Evolutionary conservation across 1,140 invertebrate genomes (phyloP).

Genomic region (Drosophila prosaltans): DNA sequence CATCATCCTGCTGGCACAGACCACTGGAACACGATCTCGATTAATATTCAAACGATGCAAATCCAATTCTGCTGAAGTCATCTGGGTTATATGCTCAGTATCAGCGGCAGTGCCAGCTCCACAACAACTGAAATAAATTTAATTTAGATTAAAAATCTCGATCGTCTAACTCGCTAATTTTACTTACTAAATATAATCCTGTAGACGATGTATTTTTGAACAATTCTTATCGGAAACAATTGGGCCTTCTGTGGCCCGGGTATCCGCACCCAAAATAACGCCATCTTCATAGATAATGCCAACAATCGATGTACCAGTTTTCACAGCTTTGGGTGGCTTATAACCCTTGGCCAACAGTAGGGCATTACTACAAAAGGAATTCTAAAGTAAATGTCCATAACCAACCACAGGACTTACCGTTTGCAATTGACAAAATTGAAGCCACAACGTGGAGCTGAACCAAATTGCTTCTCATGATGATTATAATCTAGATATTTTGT

Average conservation of each 20-base stretch:
- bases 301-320: conserved; percentile 99
- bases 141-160: background rate
- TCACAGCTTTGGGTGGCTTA: conserved; percentile 91
- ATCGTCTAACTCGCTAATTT: background rate
- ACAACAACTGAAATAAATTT: conserved; percentile 87
- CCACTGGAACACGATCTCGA: conserved; percentile 90
- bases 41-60: conserved; percentile 95
- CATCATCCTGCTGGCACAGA: conserved; percentile 93
- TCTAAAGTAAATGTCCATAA: background rate
- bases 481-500: background rate
- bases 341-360: conserved; percentile 90
- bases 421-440: conserved; percentile 93
- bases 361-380: conserved; percentile 89
- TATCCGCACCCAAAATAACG: conserved; percentile 98
- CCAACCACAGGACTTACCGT: conserved; percentile 85
- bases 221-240: conserved; percentile 99
- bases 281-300: conserved; percentile 97
- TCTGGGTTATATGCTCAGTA: conserved; percentile 94
- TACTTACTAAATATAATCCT: conserved; percentile 96
- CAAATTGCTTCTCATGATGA: background rate
- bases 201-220: conserved; percentile 97
- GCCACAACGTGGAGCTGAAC: conserved; percentile 80
- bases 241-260: conserved; percentile 96
- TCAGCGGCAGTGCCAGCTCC: conserved; percentile 99
- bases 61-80: conserved; percentile 95